Evolutionary conservation across 2,888 invertebrate species (phyloP).

Genomic region (Leucoptera coffeella): DNA sequence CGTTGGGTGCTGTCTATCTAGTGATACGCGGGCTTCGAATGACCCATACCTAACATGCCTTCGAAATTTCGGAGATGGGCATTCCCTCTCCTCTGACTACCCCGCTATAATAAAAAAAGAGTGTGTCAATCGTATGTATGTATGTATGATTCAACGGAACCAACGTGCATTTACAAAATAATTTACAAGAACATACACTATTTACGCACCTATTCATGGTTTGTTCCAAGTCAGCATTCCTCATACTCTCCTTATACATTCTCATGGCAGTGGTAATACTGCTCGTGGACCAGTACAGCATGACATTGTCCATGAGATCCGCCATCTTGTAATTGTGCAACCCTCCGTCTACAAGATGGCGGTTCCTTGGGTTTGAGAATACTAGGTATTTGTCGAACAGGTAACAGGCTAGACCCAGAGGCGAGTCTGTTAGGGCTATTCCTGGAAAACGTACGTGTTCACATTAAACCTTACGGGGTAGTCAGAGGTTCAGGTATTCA

Average conservation of each 20-base stretch:
- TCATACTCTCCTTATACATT: slow-evolving; percentile 58
- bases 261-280: slow-evolving; percentile 41
- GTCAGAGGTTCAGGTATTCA: too few relatives aligned
- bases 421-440: slow-evolving; percentile 66
- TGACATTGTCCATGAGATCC: slow-evolving; percentile 44
- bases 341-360: slow-evolving; percentile 55
- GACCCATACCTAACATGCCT: too few relatives aligned
- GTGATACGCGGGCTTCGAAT: too few relatives aligned
- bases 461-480: too few relatives aligned
- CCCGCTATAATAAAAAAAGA: too few relatives aligned
- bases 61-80: too few relatives aligned
- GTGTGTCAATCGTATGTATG: too few relatives aligned
- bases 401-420: slow-evolving; percentile 79
- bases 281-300: slow-evolving; percentile 49
- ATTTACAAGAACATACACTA: too few relatives aligned
- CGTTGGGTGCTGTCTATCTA: too few relatives aligned
- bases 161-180: too few relatives aligned
- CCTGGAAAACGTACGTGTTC: slow-evolving; percentile 51
- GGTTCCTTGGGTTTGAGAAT: slow-evolving; percentile 55
- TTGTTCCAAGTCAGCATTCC: slow-evolving; percentile 15
- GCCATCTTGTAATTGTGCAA: slow-evolving; percentile 33
- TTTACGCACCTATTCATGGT: slow-evolving; percentile 33
- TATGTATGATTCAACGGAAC: too few relatives aligned
- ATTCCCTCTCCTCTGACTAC: too few relatives aligned
- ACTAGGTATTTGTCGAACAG: slow-evolving; percentile 78